These are phyloP conservation scores for Nannospalax galili DNA, from an alignment of 2,113 vertebrate species.

Conservation along the genomic window DNA sequence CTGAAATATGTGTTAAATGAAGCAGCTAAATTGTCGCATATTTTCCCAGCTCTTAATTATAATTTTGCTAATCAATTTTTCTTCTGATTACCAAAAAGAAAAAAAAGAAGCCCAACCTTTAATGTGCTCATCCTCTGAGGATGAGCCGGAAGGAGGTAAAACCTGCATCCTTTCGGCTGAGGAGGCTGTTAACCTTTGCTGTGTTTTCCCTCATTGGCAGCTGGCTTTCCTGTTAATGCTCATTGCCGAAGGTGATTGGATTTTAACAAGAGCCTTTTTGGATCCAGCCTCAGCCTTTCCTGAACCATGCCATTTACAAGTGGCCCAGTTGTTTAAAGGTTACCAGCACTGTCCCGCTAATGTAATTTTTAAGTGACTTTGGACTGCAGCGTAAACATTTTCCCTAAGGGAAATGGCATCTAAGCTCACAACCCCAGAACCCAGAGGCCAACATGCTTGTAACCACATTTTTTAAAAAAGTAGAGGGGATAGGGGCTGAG, in stretches of 20 bases:
- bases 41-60: constrained; percentile 80
- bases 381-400: not conserved
- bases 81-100: constrained; percentile 70
- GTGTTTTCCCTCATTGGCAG: not conserved
- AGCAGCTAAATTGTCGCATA: constrained; percentile 78
- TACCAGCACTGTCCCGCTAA: not conserved
- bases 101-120: not conserved
- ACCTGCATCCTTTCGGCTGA: not conserved
- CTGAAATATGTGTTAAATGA: constrained; percentile 79
- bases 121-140: not conserved
- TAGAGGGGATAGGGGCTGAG: not conserved
- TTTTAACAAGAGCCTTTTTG: constrained; percentile 52
- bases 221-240: constrained; percentile 45
- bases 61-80: constrained; percentile 81
- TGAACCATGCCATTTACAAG: not conserved
- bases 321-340: constrained; percentile 3
- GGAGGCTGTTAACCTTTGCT: constrained; percentile 60
- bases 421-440: fast-evolving
- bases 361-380: constrained; percentile 43
- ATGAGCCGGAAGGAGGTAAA: constrained; percentile 12
- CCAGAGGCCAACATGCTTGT: not conserved
- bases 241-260: not conserved
- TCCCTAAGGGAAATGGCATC: not conserved
- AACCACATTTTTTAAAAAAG: not conserved
- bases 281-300: not conserved